A percentile compares a stretch with the other conserved stretches of the same genome.
Conservation (phyloP, 2,888 invertebrate species). For the Andrena camellia region DNA sequence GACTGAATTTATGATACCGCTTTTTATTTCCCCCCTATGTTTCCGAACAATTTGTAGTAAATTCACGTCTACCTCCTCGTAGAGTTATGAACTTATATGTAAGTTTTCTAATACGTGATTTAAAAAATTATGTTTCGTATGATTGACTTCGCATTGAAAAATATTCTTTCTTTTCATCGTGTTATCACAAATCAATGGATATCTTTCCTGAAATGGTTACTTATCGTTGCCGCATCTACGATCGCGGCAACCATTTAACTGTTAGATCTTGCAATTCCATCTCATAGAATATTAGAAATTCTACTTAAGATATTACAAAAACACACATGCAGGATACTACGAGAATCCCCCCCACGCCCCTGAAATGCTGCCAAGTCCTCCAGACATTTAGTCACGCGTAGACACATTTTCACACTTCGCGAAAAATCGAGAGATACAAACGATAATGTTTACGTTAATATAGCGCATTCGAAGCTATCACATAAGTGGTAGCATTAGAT, state of each 20-base stretch:
- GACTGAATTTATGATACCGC: conserved; percentile 32
- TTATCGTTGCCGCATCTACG: conserved; percentile 22
- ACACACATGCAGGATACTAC: conserved; percentile 56
- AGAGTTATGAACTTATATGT: conserved; percentile 63
- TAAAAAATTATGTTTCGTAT: conserved; percentile 67
- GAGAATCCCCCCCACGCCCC: conserved; percentile 19
- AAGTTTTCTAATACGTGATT: conserved; percentile 58
- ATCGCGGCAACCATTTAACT: conserved; percentile 41
- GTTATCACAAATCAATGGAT: conserved; percentile 67
- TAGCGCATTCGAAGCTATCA: conserved; percentile 50
- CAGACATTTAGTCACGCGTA: conserved; percentile 53
- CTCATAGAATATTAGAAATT: conserved; percentile 44
- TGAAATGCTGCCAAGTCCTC: conserved; percentile 61
- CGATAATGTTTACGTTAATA: conserved; percentile 41
- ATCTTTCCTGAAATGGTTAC: conserved; percentile 51
- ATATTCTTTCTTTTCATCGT: conserved; percentile 55
- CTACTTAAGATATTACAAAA: conserved; percentile 57
- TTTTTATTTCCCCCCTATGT: conserved; percentile 47
- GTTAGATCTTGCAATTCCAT: conserved; percentile 61
- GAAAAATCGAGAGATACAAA: conserved; percentile 47
- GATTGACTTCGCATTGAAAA: conserved; percentile 67
- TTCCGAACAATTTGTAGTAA: conserved; percentile 48
- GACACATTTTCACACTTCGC: conserved; percentile 48
- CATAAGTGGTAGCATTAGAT: conserved; percentile 53
- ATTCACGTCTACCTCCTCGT: conserved; percentile 47